These are phyloP conservation scores for Agapornis canus DNA, from an alignment of 2,797 vertebrate species.

Conservation along the genomic window DNA sequence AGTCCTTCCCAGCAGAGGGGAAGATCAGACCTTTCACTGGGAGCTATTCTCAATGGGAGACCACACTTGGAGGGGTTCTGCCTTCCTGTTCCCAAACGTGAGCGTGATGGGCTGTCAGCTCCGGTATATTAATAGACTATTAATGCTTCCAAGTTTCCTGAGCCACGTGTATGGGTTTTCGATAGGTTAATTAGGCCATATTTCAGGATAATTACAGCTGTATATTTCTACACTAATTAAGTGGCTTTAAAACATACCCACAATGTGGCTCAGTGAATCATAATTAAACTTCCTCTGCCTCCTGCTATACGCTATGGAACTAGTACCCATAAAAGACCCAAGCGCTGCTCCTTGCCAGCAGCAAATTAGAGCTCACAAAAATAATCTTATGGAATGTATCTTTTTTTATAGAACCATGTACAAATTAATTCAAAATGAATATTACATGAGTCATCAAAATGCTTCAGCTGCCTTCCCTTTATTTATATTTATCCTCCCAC, in stretches of 20 bases:
- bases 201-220: conserved; percentile 79
- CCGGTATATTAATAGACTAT: conserved; percentile 58
- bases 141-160: conserved; percentile 57
- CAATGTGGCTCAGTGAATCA: conserved; percentile 69
- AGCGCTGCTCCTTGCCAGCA: conserved; percentile 35
- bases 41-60: background rate
- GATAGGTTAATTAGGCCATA: conserved; percentile 80
- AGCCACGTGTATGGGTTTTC: conserved; percentile 65
- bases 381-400: conserved; percentile 41
- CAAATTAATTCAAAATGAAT: conserved; percentile 63
- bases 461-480: conserved; percentile 13
- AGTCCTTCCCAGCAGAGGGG: background rate
- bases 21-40: background rate
- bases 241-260: conserved; percentile 77
- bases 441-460: conserved; percentile 64
- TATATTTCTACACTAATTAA: conserved; percentile 81
- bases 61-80: background rate
- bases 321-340: conserved; percentile 47
- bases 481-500: conserved; percentile 45
- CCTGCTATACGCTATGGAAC: conserved; percentile 49
- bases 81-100: conserved; percentile 5
- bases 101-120: conserved; percentile 39
- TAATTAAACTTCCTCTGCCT: conserved; percentile 74
- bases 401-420: conserved; percentile 12
- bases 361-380: conserved; percentile 25